A percentile compares a stretch with the other conserved stretches of the same genome.
These are phyloP conservation scores for Clytia hemisphaerica DNA, from an alignment of 30 jellyfish, hydroid and myxozoan species.

Conservation along the genomic window DNA sequence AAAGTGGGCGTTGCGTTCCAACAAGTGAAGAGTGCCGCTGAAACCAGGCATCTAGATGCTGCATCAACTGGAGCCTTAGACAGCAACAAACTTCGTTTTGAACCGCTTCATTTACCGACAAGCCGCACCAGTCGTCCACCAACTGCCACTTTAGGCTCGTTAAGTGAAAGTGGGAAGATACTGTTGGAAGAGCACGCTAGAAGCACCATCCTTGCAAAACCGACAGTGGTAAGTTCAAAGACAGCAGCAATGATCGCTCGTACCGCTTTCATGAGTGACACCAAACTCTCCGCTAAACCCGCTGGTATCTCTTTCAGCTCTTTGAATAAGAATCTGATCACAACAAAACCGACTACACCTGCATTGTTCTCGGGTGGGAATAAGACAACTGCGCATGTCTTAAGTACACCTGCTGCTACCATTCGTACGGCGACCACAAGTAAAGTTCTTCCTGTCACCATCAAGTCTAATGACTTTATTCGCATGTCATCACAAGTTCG, in stretches of 20 bases:
- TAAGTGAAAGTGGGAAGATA: background rate
- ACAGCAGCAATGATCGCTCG: background rate
- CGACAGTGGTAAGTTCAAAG: conserved; percentile 8
- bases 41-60: too few species aligned
- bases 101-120: background rate
- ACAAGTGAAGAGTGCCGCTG: too few species aligned
- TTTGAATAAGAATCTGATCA: too few species aligned
- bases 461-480: background rate
- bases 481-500: background rate
- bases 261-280: background rate
- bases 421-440: too few species aligned
- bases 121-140: background rate
- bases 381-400: too few species aligned
- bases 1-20: too few species aligned
- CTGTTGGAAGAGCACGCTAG: background rate
- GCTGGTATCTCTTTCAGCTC: too few species aligned
- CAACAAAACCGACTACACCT: too few species aligned
- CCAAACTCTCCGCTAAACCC: too few species aligned
- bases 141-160: background rate
- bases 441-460: background rate
- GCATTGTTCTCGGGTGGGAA: too few species aligned
- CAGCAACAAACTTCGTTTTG: background rate
- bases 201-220: background rate
- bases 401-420: too few species aligned
- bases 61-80: too few species aligned